phyloP scores from a whole-genome alignment of 2,797 vertebrate species.

The Varecia variegata region DNA sequence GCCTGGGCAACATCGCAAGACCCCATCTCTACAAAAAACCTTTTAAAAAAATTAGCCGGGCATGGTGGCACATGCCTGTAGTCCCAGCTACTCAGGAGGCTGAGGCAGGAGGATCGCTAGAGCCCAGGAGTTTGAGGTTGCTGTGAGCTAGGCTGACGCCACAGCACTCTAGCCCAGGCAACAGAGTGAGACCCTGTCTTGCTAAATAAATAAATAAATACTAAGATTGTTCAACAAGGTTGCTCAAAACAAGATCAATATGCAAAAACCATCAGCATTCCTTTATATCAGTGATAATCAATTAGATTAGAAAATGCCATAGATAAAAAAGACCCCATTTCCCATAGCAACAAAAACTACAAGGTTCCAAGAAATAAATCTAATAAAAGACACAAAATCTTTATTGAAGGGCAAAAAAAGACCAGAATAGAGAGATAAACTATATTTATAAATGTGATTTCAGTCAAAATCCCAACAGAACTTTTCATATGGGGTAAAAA shows the following conservation, averaged over 20 bases:
- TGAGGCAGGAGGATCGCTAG: neutral
- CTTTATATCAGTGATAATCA: neutral
- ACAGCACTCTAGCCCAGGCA: neutral
- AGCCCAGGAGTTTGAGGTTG: neutral
- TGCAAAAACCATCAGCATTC: neutral
- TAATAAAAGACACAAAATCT: neutral
- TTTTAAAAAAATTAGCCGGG: neutral
- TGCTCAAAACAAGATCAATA: neutral
- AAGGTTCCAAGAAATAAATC: neutral
- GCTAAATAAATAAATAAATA: neutral
- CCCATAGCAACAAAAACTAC: neutral
- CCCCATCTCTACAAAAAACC: neutral
- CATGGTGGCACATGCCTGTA: neutral
- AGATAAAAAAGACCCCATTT: neutral
- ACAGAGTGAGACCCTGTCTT: neutral
- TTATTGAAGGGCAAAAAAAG: neutral
- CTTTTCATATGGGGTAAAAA: neutral
- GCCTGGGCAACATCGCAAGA: neutral
- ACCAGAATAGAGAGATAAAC: neutral
- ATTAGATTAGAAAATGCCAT: neutral
- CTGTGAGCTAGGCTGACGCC: neutral
- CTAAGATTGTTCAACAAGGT: neutral
- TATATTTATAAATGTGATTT: conserved; percentile 2
- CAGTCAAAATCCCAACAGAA: neutral
- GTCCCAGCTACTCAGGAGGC: neutral